Conservation (phyloP, 2,113 vertebrate genomes). For the Patagioenas fasciata region DNA sequence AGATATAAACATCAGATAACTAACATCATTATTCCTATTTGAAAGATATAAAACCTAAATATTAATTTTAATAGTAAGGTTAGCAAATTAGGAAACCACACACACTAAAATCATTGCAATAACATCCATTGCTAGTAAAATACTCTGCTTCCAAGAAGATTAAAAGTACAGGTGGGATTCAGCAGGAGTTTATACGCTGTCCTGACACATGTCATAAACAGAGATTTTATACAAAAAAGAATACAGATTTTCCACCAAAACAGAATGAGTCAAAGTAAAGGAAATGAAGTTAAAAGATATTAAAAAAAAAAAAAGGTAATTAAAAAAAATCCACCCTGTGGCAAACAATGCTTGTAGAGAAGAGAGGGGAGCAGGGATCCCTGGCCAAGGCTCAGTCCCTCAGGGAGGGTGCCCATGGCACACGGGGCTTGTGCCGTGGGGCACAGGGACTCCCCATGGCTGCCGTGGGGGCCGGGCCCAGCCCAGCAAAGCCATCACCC, state of each 20-base stretch:
- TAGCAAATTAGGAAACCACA: slow-evolving; percentile 64
- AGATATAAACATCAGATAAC: slow-evolving; percentile 80
- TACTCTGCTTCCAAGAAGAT: slow-evolving; percentile 42
- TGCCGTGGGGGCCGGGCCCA: background rate
- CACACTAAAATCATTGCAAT: slow-evolving; percentile 48
- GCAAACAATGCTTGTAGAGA: background rate
- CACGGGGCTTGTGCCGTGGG: rapidly evolving
- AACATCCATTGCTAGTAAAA: slow-evolving; percentile 21
- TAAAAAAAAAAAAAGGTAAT: background rate
- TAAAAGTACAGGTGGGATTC: slow-evolving; percentile 74
- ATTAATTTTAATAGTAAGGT: slow-evolving; percentile 84
- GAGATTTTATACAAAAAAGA: slow-evolving; percentile 49
- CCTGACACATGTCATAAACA: slow-evolving; percentile 75
- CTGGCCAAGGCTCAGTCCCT: background rate
- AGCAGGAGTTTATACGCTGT: slow-evolving; percentile 61
- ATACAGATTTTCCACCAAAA: slow-evolving; percentile 26
- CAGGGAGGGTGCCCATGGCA: rapidly evolving
- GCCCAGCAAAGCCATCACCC: background rate
- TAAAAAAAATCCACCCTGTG: background rate
- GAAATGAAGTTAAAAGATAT: background rate
- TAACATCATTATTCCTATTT: slow-evolving; percentile 75
- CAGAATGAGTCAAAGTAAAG: background rate
- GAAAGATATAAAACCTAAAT: slow-evolving; percentile 81
- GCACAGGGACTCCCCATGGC: background rate
- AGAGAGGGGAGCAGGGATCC: background rate